Evolutionary conservation across 92 coral and sea anemone species (phyloP).

Genomic region (Bergia puertoricense): DNA sequence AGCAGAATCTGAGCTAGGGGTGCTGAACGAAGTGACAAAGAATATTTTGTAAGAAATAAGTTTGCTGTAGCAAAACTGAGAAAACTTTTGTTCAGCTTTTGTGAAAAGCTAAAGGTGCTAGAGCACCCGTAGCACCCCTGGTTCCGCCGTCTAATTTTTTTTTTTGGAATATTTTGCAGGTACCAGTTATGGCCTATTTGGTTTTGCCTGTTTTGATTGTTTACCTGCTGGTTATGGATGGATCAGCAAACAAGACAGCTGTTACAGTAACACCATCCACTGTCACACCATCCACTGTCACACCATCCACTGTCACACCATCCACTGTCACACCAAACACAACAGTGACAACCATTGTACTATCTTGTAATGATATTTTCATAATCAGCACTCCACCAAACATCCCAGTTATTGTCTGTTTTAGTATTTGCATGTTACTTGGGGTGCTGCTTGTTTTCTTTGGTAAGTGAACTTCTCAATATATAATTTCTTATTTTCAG

Average conservation of each 20-base stretch:
- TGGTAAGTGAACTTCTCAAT: constrained; percentile 13
- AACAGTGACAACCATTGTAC: constrained; percentile 5
- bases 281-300: not conserved
- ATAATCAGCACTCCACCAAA: constrained; percentile 6
- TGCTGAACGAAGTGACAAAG: no score
- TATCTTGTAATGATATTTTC: constrained; percentile 25
- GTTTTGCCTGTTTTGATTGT: not conserved
- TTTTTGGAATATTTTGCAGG: not conserved
- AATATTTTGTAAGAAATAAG: no score
- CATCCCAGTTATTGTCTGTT: constrained; percentile 25
- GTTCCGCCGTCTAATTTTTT: not conserved
- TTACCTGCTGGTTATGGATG: not conserved
- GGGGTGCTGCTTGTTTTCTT: constrained; percentile 28
- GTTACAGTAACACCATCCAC: not conserved
- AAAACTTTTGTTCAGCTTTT: no score
- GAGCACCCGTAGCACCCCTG: no score
- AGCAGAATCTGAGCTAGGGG: no score
- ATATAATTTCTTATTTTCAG: no score
- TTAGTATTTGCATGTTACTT: constrained; percentile 27
- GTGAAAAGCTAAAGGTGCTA: no score
- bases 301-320: not conserved
- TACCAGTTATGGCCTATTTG: not conserved
- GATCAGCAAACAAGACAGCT: constrained; percentile 1
- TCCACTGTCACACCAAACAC: constrained; percentile 20
- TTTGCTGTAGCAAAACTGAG: no score